Evolutionary conservation across 2,888 invertebrate species (phyloP), one percentile per base, ranked within the genome.

Genomic region (Diloba caeruleocephala): DNA sequence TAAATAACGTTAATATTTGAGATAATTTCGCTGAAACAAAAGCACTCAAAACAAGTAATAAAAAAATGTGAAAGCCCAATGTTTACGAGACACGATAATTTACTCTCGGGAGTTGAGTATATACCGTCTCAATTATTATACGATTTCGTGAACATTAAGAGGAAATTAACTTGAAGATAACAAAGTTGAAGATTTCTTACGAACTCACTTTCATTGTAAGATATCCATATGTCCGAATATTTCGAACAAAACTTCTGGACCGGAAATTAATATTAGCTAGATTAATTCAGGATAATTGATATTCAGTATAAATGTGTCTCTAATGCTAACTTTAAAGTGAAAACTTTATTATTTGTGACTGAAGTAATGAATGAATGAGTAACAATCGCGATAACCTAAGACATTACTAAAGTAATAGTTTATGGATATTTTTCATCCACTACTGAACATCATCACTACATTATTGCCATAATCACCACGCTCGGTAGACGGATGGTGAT

Each of bases 151-250:
- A 51, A 59, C 59, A 49, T 64, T 58, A 64, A 44, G 23, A 50
- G 50, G 53, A 64, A 64, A 74, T 74, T 74, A 60, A 48, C 43
- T 67, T 61, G 29, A 33, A 42, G 55, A 71, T 67, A 63, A 60
- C 52, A 36, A 46, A 66, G 34, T 59, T 56, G 25, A 42, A 48
- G 50, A 50, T 62, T 49, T 57, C 53, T 57, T 43, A 42, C 33
- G 25, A 53, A 41, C 33, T 58, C 10, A 17, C 32, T 37, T 41
- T 19, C 33, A 37, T 42, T 39, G 44, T 29, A 19, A 41, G 41
- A 61, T 37, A 41, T 32, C 29, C 36, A 32, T 65, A 14, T 33
- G 32, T 25, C 59, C 32, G 32, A 23, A 29, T 21, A 36, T 12
- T 49, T 48, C 59, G 2, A 2, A 9, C 25, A 23, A 38, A 31